Percentiles rank a stretch among this genome's conserved stretches.
These are phyloP conservation scores for Bambusicola thoracicus DNA, from an alignment of 2,113 vertebrate species.

Conservation along the genomic window DNA sequence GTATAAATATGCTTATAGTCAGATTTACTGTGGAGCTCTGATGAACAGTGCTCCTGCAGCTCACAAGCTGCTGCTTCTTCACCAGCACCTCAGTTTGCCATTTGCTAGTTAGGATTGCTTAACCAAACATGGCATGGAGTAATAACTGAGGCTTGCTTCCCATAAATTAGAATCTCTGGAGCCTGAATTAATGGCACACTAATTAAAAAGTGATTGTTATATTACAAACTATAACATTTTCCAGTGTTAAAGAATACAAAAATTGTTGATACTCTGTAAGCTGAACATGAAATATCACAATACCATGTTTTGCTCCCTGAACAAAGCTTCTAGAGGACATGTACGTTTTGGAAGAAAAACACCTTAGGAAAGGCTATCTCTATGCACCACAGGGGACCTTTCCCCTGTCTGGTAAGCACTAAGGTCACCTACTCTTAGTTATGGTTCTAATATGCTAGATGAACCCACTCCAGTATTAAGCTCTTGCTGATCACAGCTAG, in stretches of 20 bases:
- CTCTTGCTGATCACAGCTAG: background rate
- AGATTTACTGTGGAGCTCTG: background rate
- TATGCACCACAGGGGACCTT: background rate
- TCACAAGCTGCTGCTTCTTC: background rate
- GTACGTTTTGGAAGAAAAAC: background rate
- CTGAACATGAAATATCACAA: background rate
- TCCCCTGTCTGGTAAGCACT: background rate
- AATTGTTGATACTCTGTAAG: background rate
- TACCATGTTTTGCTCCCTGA: background rate
- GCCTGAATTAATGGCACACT: background rate
- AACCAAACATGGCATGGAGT: background rate
- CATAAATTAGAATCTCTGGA: background rate
- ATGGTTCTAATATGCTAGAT: background rate
- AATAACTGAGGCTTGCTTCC: background rate
- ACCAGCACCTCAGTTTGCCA: background rate
- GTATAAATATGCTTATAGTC: background rate
- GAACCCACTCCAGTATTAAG: background rate
- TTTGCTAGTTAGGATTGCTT: conserved; percentile 10
- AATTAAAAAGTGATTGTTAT: background rate
- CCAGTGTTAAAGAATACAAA: background rate
- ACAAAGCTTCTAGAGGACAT: background rate
- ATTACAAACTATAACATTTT: background rate
- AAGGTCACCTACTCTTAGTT: background rate
- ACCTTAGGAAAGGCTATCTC: background rate
- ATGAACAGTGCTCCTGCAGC: background rate